phyloP scores from a whole-genome alignment of 1,140 invertebrate genomes.

The Diuraphis noxia region DNA sequence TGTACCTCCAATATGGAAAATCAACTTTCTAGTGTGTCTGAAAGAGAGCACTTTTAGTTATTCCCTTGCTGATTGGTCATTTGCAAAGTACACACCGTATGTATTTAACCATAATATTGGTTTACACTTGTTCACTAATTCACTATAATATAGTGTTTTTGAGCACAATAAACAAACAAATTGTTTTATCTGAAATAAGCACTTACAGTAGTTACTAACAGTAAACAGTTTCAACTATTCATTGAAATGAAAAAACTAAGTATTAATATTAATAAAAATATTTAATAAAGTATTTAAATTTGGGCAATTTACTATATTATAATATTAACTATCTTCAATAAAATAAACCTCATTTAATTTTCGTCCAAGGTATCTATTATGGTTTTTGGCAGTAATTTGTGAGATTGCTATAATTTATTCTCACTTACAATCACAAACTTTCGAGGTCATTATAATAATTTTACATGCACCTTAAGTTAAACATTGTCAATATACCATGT shows the following conservation, averaged over 20 bases:
- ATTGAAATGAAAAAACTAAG: background rate
- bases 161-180: background rate
- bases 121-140: too few species aligned
- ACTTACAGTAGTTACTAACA: background rate
- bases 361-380: background rate
- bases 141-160: background rate
- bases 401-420: background rate
- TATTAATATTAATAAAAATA: background rate
- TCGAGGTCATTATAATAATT: background rate
- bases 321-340: background rate
- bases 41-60: background rate
- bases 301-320: background rate
- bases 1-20: background rate
- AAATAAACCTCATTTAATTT: background rate
- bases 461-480: background rate
- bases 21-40: background rate
- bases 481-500: background rate
- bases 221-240: background rate
- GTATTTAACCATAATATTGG: background rate
- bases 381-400: background rate
- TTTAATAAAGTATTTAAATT: background rate
- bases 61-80: background rate
- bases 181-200: background rate
- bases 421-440: background rate
- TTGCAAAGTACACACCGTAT: background rate